Evolutionary conservation across 2,113 vertebrate genomes (phyloP).

Genomic region (Dryoscopus gambensis): DNA sequence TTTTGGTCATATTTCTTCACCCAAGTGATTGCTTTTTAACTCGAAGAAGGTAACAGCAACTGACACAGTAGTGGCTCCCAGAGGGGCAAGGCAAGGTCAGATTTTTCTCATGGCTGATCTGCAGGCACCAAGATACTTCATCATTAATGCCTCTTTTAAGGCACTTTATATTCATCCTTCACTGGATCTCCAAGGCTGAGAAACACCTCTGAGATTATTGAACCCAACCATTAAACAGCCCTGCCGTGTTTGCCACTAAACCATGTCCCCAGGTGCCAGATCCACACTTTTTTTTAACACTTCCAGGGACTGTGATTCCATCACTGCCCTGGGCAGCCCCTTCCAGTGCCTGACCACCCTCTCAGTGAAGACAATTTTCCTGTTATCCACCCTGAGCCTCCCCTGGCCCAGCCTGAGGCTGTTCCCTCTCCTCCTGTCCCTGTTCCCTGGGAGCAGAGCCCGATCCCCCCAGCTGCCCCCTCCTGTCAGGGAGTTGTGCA

Average conservation of each 20-base stretch:
- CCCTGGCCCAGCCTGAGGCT: not conserved
- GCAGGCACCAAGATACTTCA: not conserved
- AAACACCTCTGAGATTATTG: not conserved
- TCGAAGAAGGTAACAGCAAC: not conserved
- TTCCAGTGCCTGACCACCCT: not conserved
- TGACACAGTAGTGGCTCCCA: not conserved
- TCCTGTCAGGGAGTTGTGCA: not conserved
- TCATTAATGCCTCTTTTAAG: not conserved
- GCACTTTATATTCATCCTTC: not conserved
- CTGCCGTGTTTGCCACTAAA: not conserved
- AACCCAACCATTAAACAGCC: too few relatives aligned
- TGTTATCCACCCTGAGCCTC: not conserved
- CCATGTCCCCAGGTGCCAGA: accelerated
- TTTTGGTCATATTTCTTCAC: not conserved
- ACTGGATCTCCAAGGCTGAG: not conserved
- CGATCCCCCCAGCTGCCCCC: not conserved
- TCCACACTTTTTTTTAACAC: not conserved
- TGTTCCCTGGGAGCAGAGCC: not conserved
- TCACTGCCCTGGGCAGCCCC: not conserved
- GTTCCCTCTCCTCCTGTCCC: not conserved
- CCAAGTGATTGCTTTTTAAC: not conserved
- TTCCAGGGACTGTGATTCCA: not conserved
- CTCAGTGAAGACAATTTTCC: too few relatives aligned
- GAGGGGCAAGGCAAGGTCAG: not conserved
- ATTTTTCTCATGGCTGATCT: not conserved